Evolutionary conservation across 1,140 invertebrate genomes (phyloP), one percentile per base, ranked within the genome.

Genomic region (Camponotus pennsylvanicus): DNA sequence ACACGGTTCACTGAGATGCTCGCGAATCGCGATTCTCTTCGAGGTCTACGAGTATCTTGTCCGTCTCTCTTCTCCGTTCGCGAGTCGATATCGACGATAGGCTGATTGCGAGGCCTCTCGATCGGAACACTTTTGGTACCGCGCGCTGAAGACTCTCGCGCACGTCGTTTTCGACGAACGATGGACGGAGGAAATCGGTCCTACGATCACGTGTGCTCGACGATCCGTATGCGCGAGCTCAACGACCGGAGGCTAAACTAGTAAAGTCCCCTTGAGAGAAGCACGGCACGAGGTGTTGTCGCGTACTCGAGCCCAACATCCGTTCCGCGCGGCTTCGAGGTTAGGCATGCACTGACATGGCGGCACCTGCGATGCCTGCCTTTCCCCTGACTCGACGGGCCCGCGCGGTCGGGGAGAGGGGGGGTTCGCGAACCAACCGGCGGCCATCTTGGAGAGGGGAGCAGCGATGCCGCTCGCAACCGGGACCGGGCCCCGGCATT

Each of bases 331-430:
- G 92, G 92, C 91, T 93, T 93, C 92, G 93, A 95, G 85, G 93
- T 94, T 93, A 95, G 92, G 94, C 94, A 94, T 95, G 94, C 92
- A 95, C 95, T 95, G 95, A 95, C 94, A 95, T 95, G 95, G 95
- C 95, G 95, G 94, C 95, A 95, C 95, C 95, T 95, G 95, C 93
- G 92, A 91, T 92, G 83, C 91, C 89, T 92, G 92, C 92, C 93
- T 92, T 94, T 92, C 92, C 93, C 92, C 92, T 93, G 91, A 86
- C 91, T 88, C 83, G 85, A 64, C 80, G 67, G 88, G 83, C 91
- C 90, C 86, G 88, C 89, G 91, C 90, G 89, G 87, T 91, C 92
- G 92, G 89, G 89, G 91, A 7, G 45, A 13, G 45, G 7, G 15
- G 15, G 91, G 87, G 90, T 91, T 89, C 84, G 15, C 61, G 80